A percentile compares a stretch with the other conserved stretches of the same genome.
These are phyloP conservation scores for Tokudaia muenninki DNA, from an alignment of 2,797 vertebrate genomes.

Conservation along the genomic window DNA sequence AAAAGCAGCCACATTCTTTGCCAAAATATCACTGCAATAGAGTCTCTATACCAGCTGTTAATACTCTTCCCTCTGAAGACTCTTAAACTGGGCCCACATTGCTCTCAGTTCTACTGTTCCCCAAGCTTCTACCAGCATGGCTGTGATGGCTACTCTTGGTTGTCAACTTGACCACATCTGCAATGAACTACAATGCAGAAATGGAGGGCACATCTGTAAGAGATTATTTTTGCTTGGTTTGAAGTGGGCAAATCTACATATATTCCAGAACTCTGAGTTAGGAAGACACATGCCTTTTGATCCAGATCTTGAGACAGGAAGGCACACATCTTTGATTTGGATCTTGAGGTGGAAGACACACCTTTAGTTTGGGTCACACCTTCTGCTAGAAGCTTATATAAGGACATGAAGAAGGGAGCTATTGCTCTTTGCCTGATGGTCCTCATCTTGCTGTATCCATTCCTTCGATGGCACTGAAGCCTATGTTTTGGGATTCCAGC, in stretches of 20 bases:
- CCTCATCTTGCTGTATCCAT: not conserved
- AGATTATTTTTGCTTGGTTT: not conserved
- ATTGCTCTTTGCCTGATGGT: not conserved
- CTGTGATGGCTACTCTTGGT: not conserved
- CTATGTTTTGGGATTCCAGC: not conserved
- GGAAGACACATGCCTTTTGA: not conserved
- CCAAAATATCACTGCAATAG: not conserved
- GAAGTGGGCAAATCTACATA: not conserved
- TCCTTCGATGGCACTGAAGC: not conserved
- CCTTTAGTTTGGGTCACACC: not conserved
- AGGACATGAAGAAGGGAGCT: not conserved
- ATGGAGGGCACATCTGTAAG: not conserved
- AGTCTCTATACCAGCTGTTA: not conserved
- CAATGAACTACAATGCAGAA: not conserved
- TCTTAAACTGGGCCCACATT: not conserved
- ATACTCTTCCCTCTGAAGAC: not conserved
- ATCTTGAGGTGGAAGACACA: not conserved
- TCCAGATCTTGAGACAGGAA: not conserved
- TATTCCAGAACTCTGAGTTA: not conserved
- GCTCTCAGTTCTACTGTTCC: not conserved
- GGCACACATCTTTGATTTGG: not conserved
- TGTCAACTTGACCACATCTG: not conserved
- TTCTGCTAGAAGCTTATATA: not conserved
- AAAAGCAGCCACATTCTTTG: not conserved
- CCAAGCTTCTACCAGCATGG: not conserved